Conservation (phyloP, 2,888 invertebrate species). For the Oligia latruncula region DNA sequence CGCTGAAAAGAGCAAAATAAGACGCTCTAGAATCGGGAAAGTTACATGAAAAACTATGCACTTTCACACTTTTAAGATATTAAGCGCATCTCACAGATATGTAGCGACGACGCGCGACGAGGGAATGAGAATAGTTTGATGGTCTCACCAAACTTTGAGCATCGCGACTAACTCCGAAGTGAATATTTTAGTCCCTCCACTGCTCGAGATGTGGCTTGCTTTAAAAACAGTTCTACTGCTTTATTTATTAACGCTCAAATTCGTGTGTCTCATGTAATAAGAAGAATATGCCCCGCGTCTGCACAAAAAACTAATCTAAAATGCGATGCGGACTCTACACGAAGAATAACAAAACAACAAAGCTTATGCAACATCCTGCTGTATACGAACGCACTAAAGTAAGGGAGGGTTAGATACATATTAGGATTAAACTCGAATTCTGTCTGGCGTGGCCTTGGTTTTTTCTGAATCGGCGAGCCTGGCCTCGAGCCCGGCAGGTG, state of each 20-base stretch:
- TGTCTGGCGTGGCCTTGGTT: conserved; percentile 86
- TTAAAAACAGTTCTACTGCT: conserved; percentile 69
- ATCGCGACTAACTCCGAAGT: conserved; percentile 70
- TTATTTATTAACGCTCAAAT: conserved; percentile 76
- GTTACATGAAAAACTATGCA: conserved; percentile 80
- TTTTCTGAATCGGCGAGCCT: conserved; percentile 82
- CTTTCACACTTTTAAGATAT: conserved; percentile 77
- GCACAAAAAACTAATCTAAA: conserved; percentile 88
- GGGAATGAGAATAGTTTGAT: conserved; percentile 79
- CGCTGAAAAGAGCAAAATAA: conserved; percentile 76
- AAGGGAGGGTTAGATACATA: conserved; percentile 83
- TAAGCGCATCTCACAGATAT: conserved; percentile 73
- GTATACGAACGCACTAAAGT: conserved; percentile 75
- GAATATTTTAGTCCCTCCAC: conserved; percentile 66
- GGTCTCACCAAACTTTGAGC: conserved; percentile 78
- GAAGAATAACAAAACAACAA: conserved; percentile 88
- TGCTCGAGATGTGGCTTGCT: conserved; percentile 48
- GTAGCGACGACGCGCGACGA: conserved; percentile 72
- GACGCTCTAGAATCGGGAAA: conserved; percentile 76
- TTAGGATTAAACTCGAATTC: conserved; percentile 81
- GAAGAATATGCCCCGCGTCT: conserved; percentile 72
- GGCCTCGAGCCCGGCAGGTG: conserved; percentile 88
- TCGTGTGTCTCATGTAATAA: conserved; percentile 73
- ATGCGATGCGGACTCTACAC: conserved; percentile 83
- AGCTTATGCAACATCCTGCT: conserved; percentile 90